Evolutionary conservation across 2,797 vertebrate genomes (phyloP).

Genomic region (Dallia pectoralis): DNA sequence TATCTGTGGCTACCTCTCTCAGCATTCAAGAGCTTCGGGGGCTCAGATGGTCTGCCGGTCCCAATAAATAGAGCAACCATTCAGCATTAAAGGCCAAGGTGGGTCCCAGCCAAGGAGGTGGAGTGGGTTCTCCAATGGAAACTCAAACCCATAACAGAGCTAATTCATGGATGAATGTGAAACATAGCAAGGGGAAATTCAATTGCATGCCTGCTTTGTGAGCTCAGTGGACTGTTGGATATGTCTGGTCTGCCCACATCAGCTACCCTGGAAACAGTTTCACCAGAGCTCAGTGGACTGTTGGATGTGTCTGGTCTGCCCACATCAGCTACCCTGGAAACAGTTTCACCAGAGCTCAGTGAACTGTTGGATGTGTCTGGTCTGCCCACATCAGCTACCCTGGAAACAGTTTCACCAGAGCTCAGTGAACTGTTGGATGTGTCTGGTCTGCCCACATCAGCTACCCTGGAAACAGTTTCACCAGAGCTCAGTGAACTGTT

Average conservation of each 20-base stretch:
- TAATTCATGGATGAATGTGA: constrained; percentile 45
- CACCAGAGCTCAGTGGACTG: too few relatives aligned
- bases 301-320: background rate
- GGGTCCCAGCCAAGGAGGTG: constrained; percentile 27
- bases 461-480: constrained; percentile 45
- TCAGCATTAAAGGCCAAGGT: constrained; percentile 18
- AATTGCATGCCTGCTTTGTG: constrained; percentile 58
- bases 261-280: constrained; percentile 46
- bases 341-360: constrained; percentile 29
- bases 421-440: too few relatives aligned
- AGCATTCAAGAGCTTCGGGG: constrained; percentile 13
- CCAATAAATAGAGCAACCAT: constrained; percentile 33
- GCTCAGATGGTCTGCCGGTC: constrained; percentile 30
- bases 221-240: constrained; percentile 13
- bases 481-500: constrained; percentile 14
- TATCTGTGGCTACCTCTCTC: background rate
- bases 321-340: constrained; percentile 40
- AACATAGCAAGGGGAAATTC: constrained; percentile 51
- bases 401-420: constrained; percentile 41
- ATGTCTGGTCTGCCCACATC: background rate
- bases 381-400: constrained; percentile 22
- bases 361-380: background rate
- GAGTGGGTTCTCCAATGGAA: constrained; percentile 52
- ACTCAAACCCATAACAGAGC: constrained; percentile 39
- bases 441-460: background rate